Conservation (phyloP, 2,797 vertebrate species). For the Peromyscus melanophrys region DNA sequence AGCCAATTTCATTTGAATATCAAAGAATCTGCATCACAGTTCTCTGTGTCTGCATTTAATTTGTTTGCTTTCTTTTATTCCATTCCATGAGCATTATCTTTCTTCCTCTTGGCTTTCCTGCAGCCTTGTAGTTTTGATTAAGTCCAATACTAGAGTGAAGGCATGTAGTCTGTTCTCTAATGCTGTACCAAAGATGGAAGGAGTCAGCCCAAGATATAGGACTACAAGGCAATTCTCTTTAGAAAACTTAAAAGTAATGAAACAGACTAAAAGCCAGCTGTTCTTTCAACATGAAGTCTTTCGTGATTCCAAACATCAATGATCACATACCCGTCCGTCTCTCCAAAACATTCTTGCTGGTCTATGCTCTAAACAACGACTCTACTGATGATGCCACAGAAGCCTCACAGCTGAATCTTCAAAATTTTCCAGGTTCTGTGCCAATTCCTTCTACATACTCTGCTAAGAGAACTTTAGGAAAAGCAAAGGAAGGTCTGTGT, state of each 20-base stretch:
- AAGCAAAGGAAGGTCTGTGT: conserved; percentile 44
- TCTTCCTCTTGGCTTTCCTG: conserved; percentile 73
- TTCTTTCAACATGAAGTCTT: neutral
- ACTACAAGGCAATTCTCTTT: neutral
- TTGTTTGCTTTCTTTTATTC: conserved; percentile 68
- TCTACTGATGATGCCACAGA: neutral
- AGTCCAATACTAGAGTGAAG: conserved; percentile 40
- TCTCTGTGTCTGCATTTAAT: conserved; percentile 78
- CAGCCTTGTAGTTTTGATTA: conserved; percentile 70
- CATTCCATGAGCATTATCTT: conserved; percentile 65
- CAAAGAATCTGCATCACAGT: conserved; percentile 70
- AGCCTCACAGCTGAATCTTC: conserved; percentile 51
- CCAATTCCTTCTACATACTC: conserved; percentile 48
- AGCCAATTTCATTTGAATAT: conserved; percentile 80
- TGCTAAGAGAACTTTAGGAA: conserved; percentile 51
- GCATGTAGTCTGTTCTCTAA: neutral
- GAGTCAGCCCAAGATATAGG: neutral
- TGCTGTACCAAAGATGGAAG: neutral
- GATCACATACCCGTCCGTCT: neutral
- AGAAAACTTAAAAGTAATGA: conserved; percentile 51
- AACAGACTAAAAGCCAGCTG: conserved; percentile 60
- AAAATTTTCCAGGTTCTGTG: conserved; percentile 52
- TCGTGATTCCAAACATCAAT: conserved; percentile 18
- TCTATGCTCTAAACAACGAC: conserved; percentile 42
- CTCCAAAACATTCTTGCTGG: neutral